Evolutionary conservation across 2,113 vertebrate species (phyloP).

Genomic region (Mionectes macconnelli): DNA sequence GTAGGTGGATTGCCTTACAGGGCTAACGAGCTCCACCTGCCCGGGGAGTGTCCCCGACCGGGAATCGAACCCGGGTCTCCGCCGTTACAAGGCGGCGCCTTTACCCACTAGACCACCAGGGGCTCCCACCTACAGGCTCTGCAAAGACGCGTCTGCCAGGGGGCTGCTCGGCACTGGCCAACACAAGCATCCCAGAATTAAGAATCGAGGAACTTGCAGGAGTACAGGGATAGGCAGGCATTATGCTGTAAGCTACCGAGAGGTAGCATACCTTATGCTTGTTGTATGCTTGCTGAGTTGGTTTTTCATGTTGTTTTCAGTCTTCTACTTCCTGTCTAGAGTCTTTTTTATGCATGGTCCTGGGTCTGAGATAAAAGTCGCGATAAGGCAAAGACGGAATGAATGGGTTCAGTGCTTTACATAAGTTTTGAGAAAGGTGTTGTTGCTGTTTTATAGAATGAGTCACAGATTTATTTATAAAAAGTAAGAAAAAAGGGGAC

Average conservation of each 20-base stretch:
- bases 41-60: too few species aligned
- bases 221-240: accelerated
- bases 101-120: too few species aligned
- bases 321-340: background rate
- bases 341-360: background rate
- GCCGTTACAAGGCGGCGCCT: too few species aligned
- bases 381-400: background rate
- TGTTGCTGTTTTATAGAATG: background rate
- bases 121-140: accelerated
- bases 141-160: accelerated
- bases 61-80: too few species aligned
- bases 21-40: too few species aligned
- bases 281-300: background rate
- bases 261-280: background rate
- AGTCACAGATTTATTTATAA: background rate
- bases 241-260: background rate
- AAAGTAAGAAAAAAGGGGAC: background rate
- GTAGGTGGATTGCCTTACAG: too few species aligned
- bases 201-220: accelerated
- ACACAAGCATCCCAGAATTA: background rate
- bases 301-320: background rate
- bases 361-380: background rate
- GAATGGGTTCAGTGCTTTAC: background rate
- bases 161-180: background rate
- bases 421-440: background rate